Evolutionary conservation across 2,888 invertebrate species (phyloP).

Genomic region (Lasioglossum figueresi): DNA sequence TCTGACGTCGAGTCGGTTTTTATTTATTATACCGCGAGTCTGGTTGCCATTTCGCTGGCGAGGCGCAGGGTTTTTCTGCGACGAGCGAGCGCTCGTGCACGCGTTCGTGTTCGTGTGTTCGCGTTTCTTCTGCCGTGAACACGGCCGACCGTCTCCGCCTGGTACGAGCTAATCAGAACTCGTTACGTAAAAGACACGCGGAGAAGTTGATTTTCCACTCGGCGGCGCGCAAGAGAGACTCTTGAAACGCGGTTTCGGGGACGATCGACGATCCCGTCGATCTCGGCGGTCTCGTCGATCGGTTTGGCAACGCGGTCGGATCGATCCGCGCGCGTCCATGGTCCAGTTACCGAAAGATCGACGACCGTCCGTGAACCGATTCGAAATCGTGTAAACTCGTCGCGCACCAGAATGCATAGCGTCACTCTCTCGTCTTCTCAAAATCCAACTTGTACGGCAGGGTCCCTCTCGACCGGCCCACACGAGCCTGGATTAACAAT

Average conservation of each 20-base stretch:
- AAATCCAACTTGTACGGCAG: background rate
- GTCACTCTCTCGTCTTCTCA: background rate
- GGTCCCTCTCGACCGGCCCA: too few relatives aligned
- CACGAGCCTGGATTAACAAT: too few relatives aligned
- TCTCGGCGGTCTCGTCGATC: background rate
- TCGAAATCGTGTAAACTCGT: background rate
- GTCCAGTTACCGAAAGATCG: background rate
- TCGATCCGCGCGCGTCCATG: background rate
- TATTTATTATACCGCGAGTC: background rate
- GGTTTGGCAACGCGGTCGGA: constrained; percentile 2
- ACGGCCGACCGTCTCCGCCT: constrained; percentile 66
- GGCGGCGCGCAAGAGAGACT: constrained; percentile 15
- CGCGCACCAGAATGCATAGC: background rate
- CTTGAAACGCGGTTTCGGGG: constrained; percentile 2
- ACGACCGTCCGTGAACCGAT: background rate
- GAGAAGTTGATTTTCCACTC: constrained; percentile 38
- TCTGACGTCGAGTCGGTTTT: background rate
- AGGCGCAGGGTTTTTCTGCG: background rate
- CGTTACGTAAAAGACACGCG: constrained; percentile 73
- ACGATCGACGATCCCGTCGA: constrained; percentile 1
- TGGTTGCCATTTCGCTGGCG: background rate
- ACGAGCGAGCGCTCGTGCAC: background rate
- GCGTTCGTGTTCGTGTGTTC: background rate
- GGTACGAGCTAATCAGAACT: constrained; percentile 76
- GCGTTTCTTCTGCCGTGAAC: constrained; percentile 48